Base-by-base conservation (phyloP, 2,797 vertebrate species). In the Alauda arvensis region DNA sequence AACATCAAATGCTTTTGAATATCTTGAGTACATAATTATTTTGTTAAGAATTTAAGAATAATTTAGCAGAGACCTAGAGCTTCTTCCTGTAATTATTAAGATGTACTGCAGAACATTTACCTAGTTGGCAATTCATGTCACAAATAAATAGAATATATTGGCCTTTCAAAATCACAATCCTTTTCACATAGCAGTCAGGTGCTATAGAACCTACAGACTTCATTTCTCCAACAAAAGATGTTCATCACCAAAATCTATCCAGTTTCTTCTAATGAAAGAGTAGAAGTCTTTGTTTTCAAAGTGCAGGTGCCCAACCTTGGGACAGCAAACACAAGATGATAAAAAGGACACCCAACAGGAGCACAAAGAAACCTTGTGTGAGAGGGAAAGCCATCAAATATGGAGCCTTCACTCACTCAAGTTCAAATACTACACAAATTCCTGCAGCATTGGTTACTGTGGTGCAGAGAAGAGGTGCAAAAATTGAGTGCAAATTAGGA, bases 301-400 rank as follows among this genome's bases (percentile, higher is more conserved):
- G 18, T 0, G 0, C 10, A 42, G 19, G 23, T 45, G 18, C 6
- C 40, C 28, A 69, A 15, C 20, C 31, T 49, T 59, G 21, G 55
- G 62, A n/a, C 40, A 59, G 56, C 26, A 89, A 28, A 33, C 67
- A 80, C 18, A 62, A 57, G 57, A 20, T 12, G 12, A 75, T 16
- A 42, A 60, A 77, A 63, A 65, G 31, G 23, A 33, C 25, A 51
- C 25, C 2, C 2, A 67, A 26, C 1, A 87, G 23, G 12, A 77
- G 24, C 29, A 70, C 2, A 9, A 33, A 43, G n/a, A 74, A 65
- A 53, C 37, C 34, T 29, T 4, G 1, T 15, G 18, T 55, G 43
- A 76, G 59, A 80, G 12, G 48, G 12, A 88, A 75, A 61, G 10
- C 6, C 20, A 51, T 14, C 19, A 60, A 53, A 53, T 26, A 33